A percentile compares a stretch with the other conserved stretches of the same genome.
Conservation (phyloP, 35 echinoderm and acorn worm species). For the Apostichopus californicus region DNA sequence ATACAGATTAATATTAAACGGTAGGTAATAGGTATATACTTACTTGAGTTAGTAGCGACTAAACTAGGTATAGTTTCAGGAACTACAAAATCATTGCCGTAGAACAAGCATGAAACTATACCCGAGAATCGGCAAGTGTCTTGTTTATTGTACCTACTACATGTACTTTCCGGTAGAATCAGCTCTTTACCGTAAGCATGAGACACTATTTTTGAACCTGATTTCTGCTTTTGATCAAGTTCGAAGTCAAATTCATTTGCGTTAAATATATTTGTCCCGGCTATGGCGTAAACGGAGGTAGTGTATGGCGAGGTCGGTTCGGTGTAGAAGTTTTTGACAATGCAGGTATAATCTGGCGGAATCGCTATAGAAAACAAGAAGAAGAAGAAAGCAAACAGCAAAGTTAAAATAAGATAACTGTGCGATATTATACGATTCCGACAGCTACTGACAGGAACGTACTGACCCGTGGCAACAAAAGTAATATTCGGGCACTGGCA, state of each 20-base stretch:
- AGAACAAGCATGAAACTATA: background rate
- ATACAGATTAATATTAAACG: too few relatives aligned
- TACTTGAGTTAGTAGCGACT: background rate
- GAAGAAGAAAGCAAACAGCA: background rate
- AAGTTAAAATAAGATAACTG: too few relatives aligned
- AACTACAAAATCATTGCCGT: background rate
- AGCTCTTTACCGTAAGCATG: background rate
- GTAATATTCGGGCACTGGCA: too few relatives aligned
- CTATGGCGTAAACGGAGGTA: background rate
- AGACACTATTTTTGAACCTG: background rate
- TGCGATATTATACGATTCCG: too few relatives aligned
- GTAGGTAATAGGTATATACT: background rate
- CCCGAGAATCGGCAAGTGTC: background rate
- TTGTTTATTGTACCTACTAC: background rate
- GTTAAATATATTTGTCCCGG: background rate
- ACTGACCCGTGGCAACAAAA: too few relatives aligned
- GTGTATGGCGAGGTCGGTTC: background rate
- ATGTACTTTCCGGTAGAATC: background rate
- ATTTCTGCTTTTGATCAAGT: background rate
- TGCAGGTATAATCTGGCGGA: background rate
- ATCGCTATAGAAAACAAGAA: background rate
- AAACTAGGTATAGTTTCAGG: background rate
- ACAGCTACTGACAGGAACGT: too few relatives aligned
- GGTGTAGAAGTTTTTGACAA: conserved; percentile 10
- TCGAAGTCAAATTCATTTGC: background rate